Evolutionary conservation across 2,113 vertebrate species (phyloP).

Genomic region (Otolemur garnettii): DNA sequence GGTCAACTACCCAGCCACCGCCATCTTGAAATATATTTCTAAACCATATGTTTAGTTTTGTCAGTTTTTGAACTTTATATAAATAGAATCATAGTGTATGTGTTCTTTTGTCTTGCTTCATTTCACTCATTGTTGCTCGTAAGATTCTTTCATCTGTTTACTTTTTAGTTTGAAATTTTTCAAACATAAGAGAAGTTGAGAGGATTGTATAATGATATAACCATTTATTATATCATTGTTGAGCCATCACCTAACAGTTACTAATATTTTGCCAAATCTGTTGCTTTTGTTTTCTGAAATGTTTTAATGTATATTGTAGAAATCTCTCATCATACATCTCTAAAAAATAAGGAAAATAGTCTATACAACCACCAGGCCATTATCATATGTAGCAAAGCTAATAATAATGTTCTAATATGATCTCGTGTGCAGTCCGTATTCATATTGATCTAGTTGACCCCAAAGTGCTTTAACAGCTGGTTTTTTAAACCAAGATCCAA

Average conservation of each 20-base stretch:
- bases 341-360: not conserved
- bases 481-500: not conserved
- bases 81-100: not conserved
- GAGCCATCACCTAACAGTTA: not conserved
- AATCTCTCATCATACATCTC: not conserved
- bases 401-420: not conserved
- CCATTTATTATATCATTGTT: not conserved
- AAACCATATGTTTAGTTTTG: not conserved
- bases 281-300: not conserved
- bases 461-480: not conserved
- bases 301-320: conserved; percentile 2
- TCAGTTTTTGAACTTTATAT: not conserved
- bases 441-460: not conserved
- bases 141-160: not conserved
- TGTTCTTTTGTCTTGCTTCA: not conserved
- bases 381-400: conserved; percentile 11
- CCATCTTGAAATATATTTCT: not conserved
- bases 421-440: not conserved
- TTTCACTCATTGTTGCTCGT: not conserved
- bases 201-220: not conserved
- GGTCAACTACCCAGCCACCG: too few relatives aligned
- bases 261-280: not conserved
- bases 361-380: not conserved
- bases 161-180: conserved; percentile 39
- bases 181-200: not conserved